These are phyloP conservation scores for Mungos mungo DNA, from an alignment of 2,113 vertebrate genomes.

Conservation along the genomic window DNA sequence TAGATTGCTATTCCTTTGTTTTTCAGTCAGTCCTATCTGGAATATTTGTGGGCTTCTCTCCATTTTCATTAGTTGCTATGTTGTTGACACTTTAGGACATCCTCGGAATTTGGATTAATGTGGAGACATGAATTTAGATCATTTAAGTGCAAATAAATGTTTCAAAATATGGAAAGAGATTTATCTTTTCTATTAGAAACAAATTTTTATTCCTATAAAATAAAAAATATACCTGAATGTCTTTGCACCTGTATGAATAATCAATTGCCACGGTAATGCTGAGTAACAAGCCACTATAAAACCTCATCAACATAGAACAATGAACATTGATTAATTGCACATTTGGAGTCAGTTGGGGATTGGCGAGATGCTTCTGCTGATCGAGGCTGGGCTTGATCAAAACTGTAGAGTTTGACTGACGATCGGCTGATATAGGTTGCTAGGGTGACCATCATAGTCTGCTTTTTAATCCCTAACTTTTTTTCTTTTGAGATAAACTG, in stretches of 20 bases:
- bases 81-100: neutral
- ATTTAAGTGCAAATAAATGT: neutral
- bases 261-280: neutral
- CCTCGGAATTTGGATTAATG: neutral
- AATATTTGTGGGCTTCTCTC: neutral
- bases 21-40: neutral
- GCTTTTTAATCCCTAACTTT: neutral
- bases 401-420: neutral
- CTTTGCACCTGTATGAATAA: neutral
- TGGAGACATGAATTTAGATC: neutral
- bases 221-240: neutral
- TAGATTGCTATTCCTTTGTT: neutral
- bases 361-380: neutral
- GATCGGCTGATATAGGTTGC: neutral
- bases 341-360: neutral
- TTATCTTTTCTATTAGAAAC: slow-evolving; percentile 10
- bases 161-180: neutral
- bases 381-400: neutral
- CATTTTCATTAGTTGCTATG: neutral
- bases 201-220: neutral
- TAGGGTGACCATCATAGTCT: neutral
- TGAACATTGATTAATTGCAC: neutral
- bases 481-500: neutral
- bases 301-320: neutral
- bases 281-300: neutral